Conservation (phyloP, 2,888 invertebrate species). For the Glaucopsyche alexis region DNA sequence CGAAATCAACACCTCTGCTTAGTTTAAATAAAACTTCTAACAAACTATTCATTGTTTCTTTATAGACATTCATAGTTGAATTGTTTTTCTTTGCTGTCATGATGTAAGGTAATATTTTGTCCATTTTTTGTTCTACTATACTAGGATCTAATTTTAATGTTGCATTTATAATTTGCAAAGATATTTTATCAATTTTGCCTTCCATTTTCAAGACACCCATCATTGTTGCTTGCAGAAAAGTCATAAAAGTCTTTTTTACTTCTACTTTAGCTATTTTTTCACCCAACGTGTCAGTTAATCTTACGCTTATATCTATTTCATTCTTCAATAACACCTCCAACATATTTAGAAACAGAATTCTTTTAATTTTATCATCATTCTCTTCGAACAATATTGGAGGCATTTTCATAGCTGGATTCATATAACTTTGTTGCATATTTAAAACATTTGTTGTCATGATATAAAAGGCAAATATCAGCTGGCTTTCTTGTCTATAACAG, state of each 20-base stretch:
- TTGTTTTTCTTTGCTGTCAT: constrained; percentile 62
- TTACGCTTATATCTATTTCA: constrained; percentile 65
- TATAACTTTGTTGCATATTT: constrained; percentile 61
- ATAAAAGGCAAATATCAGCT: constrained; percentile 67
- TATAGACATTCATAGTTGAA: constrained; percentile 50
- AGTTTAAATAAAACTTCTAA: constrained; percentile 69
- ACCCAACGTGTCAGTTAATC: constrained; percentile 62
- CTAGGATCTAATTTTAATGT: constrained; percentile 66
- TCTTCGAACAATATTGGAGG: constrained; percentile 52
- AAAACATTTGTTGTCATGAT: constrained; percentile 60
- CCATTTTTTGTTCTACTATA: constrained; percentile 64
- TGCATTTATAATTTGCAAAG: constrained; percentile 60
- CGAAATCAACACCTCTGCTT: constrained; percentile 62
- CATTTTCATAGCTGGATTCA: constrained; percentile 59
- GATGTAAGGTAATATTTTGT: constrained; percentile 60
- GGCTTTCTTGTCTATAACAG: constrained; percentile 61
- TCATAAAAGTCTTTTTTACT: constrained; percentile 63
- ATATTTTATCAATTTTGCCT: constrained; percentile 60
- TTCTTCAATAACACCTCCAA: constrained; percentile 55
- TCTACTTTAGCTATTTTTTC: constrained; percentile 64
- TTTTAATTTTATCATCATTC: constrained; percentile 58
- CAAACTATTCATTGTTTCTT: constrained; percentile 61
- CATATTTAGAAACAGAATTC: constrained; percentile 63
- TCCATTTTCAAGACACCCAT: constrained; percentile 62
- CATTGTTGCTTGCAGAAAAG: constrained; percentile 64